phyloP scores from a whole-genome alignment of 2,888 invertebrate genomes.

The Sarcophaga subvicina region DNA sequence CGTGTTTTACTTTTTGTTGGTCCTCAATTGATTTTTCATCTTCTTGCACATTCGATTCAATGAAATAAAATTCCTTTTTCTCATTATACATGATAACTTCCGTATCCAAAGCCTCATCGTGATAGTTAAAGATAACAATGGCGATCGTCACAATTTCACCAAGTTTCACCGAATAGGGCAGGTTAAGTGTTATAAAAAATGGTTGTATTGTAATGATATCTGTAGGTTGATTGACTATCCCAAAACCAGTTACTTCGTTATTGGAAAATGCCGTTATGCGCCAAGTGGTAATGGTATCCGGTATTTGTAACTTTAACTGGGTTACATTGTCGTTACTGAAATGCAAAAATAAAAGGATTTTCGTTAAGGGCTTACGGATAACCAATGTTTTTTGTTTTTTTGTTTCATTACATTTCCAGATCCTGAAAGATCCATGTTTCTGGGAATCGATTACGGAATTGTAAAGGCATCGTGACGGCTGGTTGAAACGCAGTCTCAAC shows the following conservation, averaged over 20 bases:
- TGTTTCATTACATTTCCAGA: conserved; percentile 62
- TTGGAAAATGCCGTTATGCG: conserved; percentile 90
- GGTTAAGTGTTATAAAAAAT: conserved; percentile 88
- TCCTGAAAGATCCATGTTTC: conserved; percentile 88
- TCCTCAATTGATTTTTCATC: conserved; percentile 32
- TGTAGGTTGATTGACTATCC: conserved; percentile 83
- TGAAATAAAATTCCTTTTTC: conserved; percentile 89
- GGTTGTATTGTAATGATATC: conserved; percentile 88
- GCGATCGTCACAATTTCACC: conserved; percentile 94
- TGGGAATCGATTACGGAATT: conserved; percentile 80
- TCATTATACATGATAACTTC: conserved; percentile 91
- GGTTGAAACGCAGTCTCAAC: background rate
- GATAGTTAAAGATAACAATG: conserved; percentile 92
- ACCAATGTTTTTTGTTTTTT: no score
- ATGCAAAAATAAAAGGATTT: background rate
- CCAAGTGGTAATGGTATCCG: conserved; percentile 91
- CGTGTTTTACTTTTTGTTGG: conserved; percentile 73
- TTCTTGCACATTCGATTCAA: conserved; percentile 74
- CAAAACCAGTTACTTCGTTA: conserved; percentile 88
- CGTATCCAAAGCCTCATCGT: conserved; percentile 87
- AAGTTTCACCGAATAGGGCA: conserved; percentile 89
- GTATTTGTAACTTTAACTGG: conserved; percentile 83
- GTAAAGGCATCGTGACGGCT: background rate
- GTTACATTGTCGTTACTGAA: background rate
- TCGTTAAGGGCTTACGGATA: no score